A percentile compares a stretch with the other conserved stretches of the same genome.
These are phyloP conservation scores for Burhinus bistriatus DNA, from an alignment of 2,113 vertebrate genomes.

Conservation along the genomic window DNA sequence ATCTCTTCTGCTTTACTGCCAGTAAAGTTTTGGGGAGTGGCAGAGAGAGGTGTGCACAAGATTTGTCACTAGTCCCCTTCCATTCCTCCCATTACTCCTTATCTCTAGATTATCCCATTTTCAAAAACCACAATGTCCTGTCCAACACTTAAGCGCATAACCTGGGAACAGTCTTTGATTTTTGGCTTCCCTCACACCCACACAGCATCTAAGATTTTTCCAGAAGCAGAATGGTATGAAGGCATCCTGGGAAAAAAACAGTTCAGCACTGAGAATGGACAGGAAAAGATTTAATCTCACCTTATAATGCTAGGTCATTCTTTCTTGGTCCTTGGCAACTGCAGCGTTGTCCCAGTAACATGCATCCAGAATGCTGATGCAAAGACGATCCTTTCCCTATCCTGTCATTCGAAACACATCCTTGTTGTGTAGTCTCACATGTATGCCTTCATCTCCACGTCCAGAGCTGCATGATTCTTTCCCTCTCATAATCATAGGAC, in stretches of 20 bases:
- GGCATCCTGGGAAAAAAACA: neutral
- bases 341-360: too few relatives aligned
- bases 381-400: too few relatives aligned
- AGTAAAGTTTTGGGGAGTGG: neutral
- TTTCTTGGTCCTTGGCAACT: too few relatives aligned
- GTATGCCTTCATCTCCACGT: neutral
- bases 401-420: too few relatives aligned
- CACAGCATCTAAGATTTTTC: neutral
- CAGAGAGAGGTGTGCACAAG: neutral
- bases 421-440: too few relatives aligned
- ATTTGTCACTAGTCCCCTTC: neutral
- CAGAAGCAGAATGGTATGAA: neutral
- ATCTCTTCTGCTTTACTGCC: neutral
- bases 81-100: neutral
- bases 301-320: neutral
- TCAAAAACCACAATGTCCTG: neutral
- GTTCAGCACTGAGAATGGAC: neutral
- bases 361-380: too few relatives aligned
- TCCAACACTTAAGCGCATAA: too few relatives aligned
- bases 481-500: neutral
- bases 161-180: neutral
- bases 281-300: neutral
- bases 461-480: neutral
- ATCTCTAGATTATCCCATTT: neutral
- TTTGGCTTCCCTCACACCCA: neutral